Evolutionary conservation across 2,113 vertebrate species (phyloP).

Genomic region (Chlamydotis undulata): DNA sequence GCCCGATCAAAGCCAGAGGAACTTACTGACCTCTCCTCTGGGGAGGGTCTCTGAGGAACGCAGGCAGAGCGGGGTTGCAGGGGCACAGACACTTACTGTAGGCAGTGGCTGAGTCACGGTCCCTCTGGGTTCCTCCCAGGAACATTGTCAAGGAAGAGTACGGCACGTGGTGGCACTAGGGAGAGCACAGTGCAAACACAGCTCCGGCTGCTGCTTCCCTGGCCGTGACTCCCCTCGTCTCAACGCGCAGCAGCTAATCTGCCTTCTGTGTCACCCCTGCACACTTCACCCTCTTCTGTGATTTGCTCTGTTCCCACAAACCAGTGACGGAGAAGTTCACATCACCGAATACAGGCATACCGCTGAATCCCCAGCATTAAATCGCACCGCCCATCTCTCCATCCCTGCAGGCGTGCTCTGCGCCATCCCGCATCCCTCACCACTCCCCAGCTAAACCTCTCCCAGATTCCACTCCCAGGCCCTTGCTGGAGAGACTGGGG

Average conservation of each 20-base stretch:
- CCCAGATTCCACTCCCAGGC: neutral
- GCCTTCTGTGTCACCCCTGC: neutral
- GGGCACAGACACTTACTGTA: constrained; percentile 71
- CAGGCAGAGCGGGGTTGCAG: neutral
- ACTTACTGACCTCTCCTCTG: neutral
- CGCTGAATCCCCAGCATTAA: neutral
- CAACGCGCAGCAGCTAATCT: neutral
- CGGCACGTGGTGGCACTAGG: constrained; percentile 77
- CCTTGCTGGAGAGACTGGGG: neutral
- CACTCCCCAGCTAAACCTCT: neutral
- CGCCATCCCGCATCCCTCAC: neutral
- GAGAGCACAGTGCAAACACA: neutral
- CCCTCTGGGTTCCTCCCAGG: constrained; percentile 76
- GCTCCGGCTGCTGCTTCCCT: neutral
- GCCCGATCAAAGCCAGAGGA: neutral
- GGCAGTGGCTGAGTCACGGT: constrained; percentile 82
- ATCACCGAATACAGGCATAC: neutral
- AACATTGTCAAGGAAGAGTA: constrained; percentile 83
- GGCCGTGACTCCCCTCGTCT: neutral
- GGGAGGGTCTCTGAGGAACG: neutral
- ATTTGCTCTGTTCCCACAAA: neutral
- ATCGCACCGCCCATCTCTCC: neutral
- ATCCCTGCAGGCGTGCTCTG: neutral
- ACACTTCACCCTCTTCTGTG: neutral
- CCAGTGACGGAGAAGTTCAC: neutral